Conservation (phyloP, 2,797 vertebrate species). For the Melanotaenia pygmaea region DNA sequence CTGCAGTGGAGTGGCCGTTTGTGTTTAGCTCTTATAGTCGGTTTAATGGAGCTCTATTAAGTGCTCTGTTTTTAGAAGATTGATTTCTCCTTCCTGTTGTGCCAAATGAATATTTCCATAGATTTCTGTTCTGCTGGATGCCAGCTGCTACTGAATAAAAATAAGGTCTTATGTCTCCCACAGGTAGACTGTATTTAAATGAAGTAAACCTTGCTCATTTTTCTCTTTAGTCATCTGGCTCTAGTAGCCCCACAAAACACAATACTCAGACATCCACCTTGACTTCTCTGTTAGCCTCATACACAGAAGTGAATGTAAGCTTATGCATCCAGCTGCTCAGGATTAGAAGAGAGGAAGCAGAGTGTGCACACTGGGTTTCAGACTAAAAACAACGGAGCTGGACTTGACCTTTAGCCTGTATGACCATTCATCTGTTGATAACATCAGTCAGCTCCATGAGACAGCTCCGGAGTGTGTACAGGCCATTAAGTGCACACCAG, state of each 20-base stretch:
- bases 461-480: constrained; percentile 49
- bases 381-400: constrained; percentile 74
- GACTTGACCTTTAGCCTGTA: constrained; percentile 74
- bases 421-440: constrained; percentile 75
- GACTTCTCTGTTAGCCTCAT: constrained; percentile 48
- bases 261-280: constrained; percentile 7
- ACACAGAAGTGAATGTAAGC: constrained; percentile 34
- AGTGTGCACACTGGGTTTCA: constrained; percentile 57
- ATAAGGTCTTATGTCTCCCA: constrained; percentile 50
- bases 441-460: constrained; percentile 56
- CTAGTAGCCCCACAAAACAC: constrained; percentile 20
- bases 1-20: constrained; percentile 62
- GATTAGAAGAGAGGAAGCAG: constrained; percentile 73
- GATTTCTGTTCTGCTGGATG: constrained; percentile 64
- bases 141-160: constrained; percentile 65
- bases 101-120: constrained; percentile 73
- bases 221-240: constrained; percentile 46
- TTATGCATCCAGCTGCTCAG: constrained; percentile 61
- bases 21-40: constrained; percentile 44
- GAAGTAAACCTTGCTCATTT: constrained; percentile 48
- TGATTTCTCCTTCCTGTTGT: constrained; percentile 71
- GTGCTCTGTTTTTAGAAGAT: constrained; percentile 72
- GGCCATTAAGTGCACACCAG: constrained; percentile 45
- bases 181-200: constrained; percentile 69
- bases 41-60: constrained; percentile 78